Base-by-base conservation (phyloP, 2,888 invertebrate species). In the Oxystoma pomonae region DNA sequence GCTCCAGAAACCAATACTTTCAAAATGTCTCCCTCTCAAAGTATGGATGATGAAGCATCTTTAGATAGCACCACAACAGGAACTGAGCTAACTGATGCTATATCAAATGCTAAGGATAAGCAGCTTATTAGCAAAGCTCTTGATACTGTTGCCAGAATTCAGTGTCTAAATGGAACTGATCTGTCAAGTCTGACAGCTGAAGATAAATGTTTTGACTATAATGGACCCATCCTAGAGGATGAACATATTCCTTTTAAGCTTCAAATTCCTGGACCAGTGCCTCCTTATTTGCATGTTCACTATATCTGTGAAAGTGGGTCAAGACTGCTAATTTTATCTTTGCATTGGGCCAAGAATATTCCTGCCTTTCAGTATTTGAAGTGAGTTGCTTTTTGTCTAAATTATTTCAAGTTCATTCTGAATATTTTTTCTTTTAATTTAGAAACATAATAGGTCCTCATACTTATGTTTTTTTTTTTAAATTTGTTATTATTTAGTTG, bases 281-380 rank as follows among this genome's bases (percentile, higher is more conserved):
- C 95, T 16, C 86, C 92, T n/a, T 94, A 92, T 81, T 86, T 96
- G 72, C 94, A 96, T 71, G 88, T 94, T 74, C 96, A 97, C 82
- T 96, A 94, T 74, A 92, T 94, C 59, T 98, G 96, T 81, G 98
- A 98, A 83, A 94, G 93, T 70, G 96, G 95, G 20, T 95, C 97
- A 1, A 83, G 98, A 58, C 85, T 98, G 61, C 85, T 98, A 62
- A 96, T 96, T 75, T 86, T 96, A 9, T 89, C 91, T 16, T 90
- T 96, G 63, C 91, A 96, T 75, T 98, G 97, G 95, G 87, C 94
- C 59, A 85, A 90, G 69, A 90, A 91, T 72, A 87, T 96, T 72
- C 89, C 91, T 20, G 90, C 90, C 55, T 95, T 94, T 77, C 88
- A 90, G 73, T 85, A 88, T 22, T 84, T 96, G 71, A 88, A 87